A percentile compares a stretch with the other conserved stretches of the same genome.
Evolutionary conservation across 2,888 invertebrate species (phyloP).

Genomic region (Aphidius colemani): DNA sequence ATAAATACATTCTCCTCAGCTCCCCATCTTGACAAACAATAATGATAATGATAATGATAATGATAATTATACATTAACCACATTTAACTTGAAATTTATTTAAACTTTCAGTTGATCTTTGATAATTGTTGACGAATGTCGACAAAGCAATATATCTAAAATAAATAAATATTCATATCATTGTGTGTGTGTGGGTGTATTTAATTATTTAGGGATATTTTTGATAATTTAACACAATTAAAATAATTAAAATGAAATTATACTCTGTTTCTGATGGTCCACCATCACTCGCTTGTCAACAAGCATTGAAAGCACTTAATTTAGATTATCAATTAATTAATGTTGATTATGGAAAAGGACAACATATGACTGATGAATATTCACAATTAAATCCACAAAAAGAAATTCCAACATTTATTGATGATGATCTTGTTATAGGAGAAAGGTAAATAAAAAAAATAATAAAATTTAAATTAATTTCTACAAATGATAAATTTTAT

Average conservation of each 20-base stretch:
- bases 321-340: conserved; percentile 70
- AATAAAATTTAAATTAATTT: not conserved
- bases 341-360: conserved; percentile 73
- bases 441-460: conserved; percentile 64
- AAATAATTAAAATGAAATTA: conserved; percentile 64
- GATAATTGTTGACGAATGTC: too few relatives aligned
- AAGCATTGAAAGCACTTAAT: conserved; percentile 69
- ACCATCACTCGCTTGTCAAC: conserved; percentile 75
- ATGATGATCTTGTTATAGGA: conserved; percentile 76
- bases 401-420: conserved; percentile 79
- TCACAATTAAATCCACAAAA: conserved; percentile 79
- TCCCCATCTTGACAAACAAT: too few relatives aligned
- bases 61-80: too few relatives aligned
- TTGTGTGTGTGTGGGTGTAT: too few relatives aligned
- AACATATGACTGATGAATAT: conserved; percentile 75
- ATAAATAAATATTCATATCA: too few relatives aligned
- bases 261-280: conserved; percentile 80
- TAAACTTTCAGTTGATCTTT: too few relatives aligned
- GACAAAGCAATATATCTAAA: too few relatives aligned
- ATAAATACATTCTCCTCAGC: too few relatives aligned
- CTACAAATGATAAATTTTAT: conserved; percentile 43
- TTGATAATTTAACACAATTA: too few relatives aligned
- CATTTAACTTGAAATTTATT: too few relatives aligned
- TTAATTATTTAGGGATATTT: too few relatives aligned
- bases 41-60: too few relatives aligned